A percentile compares a stretch with the other conserved stretches of the same genome.
Conservation (phyloP, 1,140 invertebrate genomes). For the Dysdera silvatica region DNA sequence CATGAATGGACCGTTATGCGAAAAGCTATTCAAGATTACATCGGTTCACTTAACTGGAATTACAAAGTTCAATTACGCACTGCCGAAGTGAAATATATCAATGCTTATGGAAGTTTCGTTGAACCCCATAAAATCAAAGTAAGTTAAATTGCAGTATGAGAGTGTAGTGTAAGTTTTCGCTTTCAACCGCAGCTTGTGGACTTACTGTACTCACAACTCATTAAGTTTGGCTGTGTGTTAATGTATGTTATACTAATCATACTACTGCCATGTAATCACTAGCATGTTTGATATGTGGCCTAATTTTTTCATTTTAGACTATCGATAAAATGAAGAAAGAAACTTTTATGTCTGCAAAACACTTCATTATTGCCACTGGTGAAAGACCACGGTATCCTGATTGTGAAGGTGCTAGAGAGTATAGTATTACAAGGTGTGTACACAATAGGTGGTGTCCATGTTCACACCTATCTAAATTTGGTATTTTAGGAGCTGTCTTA, state of each 20-base stretch:
- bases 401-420: constrained; percentile 80
- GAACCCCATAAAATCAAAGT: constrained; percentile 64
- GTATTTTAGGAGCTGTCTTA: too few relatives aligned
- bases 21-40: constrained; percentile 70
- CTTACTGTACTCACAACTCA: background rate
- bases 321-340: constrained; percentile 46
- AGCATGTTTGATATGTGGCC: background rate
- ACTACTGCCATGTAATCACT: background rate
- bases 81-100: constrained; percentile 82
- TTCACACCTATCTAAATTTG: too few relatives aligned
- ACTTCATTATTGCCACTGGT: constrained; percentile 86
- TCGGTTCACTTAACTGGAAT: constrained; percentile 87
- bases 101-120: constrained; percentile 74
- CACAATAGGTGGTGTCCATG: too few relatives aligned
- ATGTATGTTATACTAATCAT: background rate
- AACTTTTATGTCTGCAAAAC: constrained; percentile 64
- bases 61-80: constrained; percentile 61
- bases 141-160: background rate
- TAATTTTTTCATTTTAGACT: constrained; percentile 12
- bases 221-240: background rate
- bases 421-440: constrained; percentile 70
- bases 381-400: constrained; percentile 65
- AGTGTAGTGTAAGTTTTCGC: too few relatives aligned
- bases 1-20: constrained; percentile 61
- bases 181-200: too few relatives aligned